Base-by-base conservation (phyloP, 2,797 vertebrate genomes). In the Myoxocephalus aenaeus region DNA sequence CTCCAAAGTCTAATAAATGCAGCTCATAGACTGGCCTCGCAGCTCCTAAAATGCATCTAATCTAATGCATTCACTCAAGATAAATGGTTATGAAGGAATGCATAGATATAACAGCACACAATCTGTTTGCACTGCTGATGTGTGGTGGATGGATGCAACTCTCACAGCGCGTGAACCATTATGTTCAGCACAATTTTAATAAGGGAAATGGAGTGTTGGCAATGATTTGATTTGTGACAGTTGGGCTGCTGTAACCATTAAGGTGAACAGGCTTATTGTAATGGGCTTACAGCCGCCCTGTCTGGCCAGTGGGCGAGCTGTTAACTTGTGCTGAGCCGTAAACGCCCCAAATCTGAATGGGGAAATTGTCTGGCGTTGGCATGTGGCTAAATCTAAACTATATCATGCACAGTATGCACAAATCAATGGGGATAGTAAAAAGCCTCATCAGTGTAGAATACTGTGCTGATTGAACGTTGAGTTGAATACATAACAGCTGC, bases 181-280 rank as follows among this genome's bases (percentile, higher is more conserved):
- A 69, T 77, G 85, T 86, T 79, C 59, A 67, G 76, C 56, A 65
- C 63, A 36, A 10, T 85, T 92, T 91, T 90, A 92, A 92, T 92
- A 89, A 88, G 70, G 79, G 82, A 92, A 93, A 90, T 89, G 88
- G 88, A 89, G 75, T 73, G 78, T 77, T 91, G 92, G 90, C 90
- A 83, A 59, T 88, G 85, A 90, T 88, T 92, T 25, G 73, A 92
- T 92, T 92, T 88, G 90, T 92, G 89, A 92, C 91, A 90, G 90
- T 90, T 88, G 88, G 87, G 85, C 88, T 76, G 77, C 83, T 89
- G 85, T 80, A 83, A 85, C 87, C 88, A 89, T 90, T 90, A 90
- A 91, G 88, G 87, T 86, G 89, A 90, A 89, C 89, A 78, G 82
- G 79, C 86, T 92, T 86, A 87, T 86, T 90, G 87, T 93, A 92